Evolutionary conservation across 2,888 invertebrate species (phyloP).

Genomic region (Cantharis rustica): DNA sequence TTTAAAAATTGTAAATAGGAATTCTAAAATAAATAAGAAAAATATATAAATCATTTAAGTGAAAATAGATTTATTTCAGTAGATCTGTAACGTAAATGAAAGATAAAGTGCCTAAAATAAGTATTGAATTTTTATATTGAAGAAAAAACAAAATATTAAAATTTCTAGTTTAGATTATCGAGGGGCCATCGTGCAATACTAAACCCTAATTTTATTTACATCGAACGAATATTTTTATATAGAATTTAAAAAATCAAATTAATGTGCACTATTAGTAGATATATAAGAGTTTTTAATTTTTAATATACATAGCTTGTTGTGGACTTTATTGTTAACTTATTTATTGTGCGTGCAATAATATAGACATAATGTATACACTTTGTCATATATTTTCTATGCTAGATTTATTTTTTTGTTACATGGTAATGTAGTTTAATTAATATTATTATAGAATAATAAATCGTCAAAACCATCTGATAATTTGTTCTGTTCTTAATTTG

Average conservation of each 20-base stretch:
- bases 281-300: not conserved
- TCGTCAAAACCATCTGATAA: not conserved
- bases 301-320: not conserved
- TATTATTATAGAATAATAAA: conserved; percentile 6
- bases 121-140: conserved; percentile 1
- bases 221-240: not conserved
- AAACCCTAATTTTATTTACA: not conserved
- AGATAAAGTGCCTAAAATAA: conserved; percentile 1
- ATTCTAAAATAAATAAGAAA: not conserved
- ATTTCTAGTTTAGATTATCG: not conserved
- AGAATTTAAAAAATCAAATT: not conserved
- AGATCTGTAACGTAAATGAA: not conserved
- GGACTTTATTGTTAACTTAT: not conserved
- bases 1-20: not conserved
- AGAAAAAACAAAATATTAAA: not conserved
- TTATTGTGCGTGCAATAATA: not conserved
- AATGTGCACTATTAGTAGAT: not conserved
- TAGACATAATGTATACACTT: not conserved
- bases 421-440: conserved; percentile 3
- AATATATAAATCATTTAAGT: not conserved
- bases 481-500: not conserved
- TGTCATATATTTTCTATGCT: not conserved
- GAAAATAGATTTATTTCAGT: not conserved
- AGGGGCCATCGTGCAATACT: not conserved
- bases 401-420: conserved; percentile 10